phyloP scores from a whole-genome alignment of 2,113 vertebrate species.

The Ginglymostoma cirratum region DNA sequence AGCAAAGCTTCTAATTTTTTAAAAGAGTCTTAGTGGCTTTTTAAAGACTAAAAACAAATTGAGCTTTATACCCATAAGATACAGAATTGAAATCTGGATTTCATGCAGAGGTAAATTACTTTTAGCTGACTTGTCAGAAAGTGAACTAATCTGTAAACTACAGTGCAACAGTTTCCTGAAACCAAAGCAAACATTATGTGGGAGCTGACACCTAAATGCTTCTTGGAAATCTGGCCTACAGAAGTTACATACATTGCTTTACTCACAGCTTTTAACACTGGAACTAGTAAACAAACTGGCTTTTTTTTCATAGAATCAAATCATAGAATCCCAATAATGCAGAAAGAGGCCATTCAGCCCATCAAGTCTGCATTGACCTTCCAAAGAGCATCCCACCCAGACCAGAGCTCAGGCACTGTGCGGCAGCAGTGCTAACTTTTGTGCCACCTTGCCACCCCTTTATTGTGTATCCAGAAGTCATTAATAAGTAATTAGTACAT shows the following conservation, averaged over 20 bases:
- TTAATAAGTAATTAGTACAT: constrained; percentile 5
- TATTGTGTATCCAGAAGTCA: background rate
- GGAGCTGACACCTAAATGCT: background rate
- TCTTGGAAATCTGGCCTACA: background rate
- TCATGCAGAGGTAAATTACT: background rate
- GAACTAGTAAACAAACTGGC: background rate
- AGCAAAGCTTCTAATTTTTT: background rate
- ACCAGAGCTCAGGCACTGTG: no score
- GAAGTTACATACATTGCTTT: background rate
- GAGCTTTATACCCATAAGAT: background rate
- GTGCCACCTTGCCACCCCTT: no score
- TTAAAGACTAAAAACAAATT: background rate
- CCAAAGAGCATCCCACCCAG: no score
- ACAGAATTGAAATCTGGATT: background rate
- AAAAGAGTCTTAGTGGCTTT: background rate
- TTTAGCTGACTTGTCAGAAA: background rate
- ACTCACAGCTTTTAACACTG: background rate
- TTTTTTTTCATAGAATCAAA: background rate
- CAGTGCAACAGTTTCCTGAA: background rate
- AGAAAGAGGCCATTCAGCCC: no score
- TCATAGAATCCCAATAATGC: no score
- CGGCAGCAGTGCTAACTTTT: no score
- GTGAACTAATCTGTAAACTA: background rate
- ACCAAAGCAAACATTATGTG: constrained; percentile 2
- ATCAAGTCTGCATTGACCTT: no score